Evolutionary conservation across 2,797 vertebrate species (phyloP), one percentile per base, ranked within the genome.

Genomic region (Brachyalestes nurse): DNA sequence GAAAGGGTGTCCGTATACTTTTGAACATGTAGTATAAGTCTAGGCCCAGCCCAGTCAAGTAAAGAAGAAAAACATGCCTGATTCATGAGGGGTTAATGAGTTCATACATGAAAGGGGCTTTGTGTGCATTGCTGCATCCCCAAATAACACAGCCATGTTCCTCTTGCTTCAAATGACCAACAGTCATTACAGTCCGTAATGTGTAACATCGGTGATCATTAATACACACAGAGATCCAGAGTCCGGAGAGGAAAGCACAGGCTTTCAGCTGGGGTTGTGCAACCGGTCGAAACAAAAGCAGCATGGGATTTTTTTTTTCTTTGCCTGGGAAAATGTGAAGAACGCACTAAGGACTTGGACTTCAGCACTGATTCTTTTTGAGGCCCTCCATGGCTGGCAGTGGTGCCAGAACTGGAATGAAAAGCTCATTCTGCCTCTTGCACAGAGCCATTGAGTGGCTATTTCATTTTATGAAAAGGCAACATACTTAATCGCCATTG

Each of bases 381-480:
- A 91, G 85, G 83, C 82, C 85, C 84, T 81, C 83, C 79, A 84
- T 80, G 83, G 74, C 79, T 75, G 64, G 83, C 62, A 84, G 65
- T 73, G 74, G 82, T 93, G 91, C 93, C 92, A 94, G 90, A 86
- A 89, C 78, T 79, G 76, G 78, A 91, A 91, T 90, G 87, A 94
- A 93, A 94, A 92, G 89, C 91, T 93, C 83, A 84, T 93, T 94
- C 90, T 91, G 82, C 86, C 80, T 89, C 88, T 88, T 87, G 80
- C 83, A 86, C 88, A 77, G 84, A 89, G 89, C 82, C 75, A 79
- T 75, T 83, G 82, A 87, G 82, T 66, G 77, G 58, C 77, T 42
- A 38, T 86, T 90, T 83, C 75, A 47, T 82, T 89, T 88, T 86
- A 89, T 92, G 86, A 93, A 92, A 91, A 92, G 77, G 88, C 79